Evolutionary conservation across 1,140 invertebrate genomes (phyloP).

Genomic region (Magallana ariakensis): DNA sequence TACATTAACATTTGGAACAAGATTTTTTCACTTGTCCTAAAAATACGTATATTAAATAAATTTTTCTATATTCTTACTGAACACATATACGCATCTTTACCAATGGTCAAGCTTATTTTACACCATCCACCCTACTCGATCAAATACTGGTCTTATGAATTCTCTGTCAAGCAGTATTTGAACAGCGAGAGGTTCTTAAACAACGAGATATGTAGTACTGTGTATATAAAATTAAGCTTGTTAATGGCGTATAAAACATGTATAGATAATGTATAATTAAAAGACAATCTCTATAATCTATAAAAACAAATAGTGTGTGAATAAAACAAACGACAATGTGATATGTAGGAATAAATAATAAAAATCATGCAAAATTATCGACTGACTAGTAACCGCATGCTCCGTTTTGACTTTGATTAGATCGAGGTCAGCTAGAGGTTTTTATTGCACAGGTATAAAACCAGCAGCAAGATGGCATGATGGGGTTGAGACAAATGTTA

Average conservation of each 20-base stretch:
- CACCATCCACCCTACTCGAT: neutral
- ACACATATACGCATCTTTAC: conserved; percentile 25
- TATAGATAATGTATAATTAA: conserved; percentile 30
- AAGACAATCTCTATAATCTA: conserved; percentile 25
- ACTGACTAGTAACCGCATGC: conserved; percentile 53
- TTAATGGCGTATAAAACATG: neutral
- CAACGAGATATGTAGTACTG: neutral
- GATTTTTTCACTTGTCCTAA: conserved; percentile 19
- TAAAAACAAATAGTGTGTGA: conserved; percentile 1
- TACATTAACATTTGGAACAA: conserved; percentile 25
- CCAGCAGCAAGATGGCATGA: conserved; percentile 48
- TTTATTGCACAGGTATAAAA: conserved; percentile 54
- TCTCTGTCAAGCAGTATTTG: neutral
- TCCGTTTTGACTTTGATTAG: conserved; percentile 45
- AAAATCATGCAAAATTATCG: conserved; percentile 46
- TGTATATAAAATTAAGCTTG: conserved; percentile 8
- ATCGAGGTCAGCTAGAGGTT: conserved; percentile 50
- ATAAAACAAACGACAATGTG: conserved; percentile 45
- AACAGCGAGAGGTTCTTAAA: neutral
- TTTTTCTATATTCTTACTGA: conserved; percentile 1
- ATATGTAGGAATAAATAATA: conserved; percentile 48
- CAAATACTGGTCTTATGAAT: neutral
- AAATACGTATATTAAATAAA: neutral
- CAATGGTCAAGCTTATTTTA: neutral
- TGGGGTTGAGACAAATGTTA: conserved; percentile 35